phyloP scores from a whole-genome alignment of 2,797 vertebrate species.

The Melopsittacus undulatus region DNA sequence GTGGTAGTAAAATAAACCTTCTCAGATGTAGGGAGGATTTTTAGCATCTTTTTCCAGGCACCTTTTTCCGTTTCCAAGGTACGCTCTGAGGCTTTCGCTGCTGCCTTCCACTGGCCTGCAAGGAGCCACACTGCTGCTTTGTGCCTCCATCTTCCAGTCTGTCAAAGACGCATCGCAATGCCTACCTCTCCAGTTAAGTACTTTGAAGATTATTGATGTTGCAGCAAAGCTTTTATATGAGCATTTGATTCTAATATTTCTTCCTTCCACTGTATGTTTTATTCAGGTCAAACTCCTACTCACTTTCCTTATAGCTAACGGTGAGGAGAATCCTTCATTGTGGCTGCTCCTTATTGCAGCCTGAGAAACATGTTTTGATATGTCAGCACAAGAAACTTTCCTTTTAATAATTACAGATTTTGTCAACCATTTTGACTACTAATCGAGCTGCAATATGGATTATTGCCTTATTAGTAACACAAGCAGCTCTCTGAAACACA shows the following conservation, averaged over 20 bases:
- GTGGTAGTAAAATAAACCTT: neutral
- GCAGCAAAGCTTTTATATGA: constrained; percentile 53
- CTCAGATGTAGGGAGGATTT: neutral
- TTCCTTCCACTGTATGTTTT: constrained; percentile 46
- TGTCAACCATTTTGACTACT: constrained; percentile 49
- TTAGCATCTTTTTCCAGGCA: neutral
- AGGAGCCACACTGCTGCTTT: neutral
- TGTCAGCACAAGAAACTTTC: constrained; percentile 37
- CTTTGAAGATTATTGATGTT: constrained; percentile 66
- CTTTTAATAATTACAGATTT: constrained; percentile 44
- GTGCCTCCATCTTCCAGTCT: constrained; percentile 12
- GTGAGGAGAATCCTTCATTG: constrained; percentile 9
- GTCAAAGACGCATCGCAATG: neutral
- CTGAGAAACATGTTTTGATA: constrained; percentile 30
- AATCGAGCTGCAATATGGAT: constrained; percentile 45
- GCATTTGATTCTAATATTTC: constrained; percentile 61
- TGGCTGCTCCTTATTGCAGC: neutral
- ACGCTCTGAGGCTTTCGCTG: neutral
- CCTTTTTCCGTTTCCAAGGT: neutral
- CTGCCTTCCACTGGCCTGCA: neutral
- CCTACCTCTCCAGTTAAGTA: constrained; percentile 26
- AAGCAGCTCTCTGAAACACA: constrained; percentile 22
- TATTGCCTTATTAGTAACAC: constrained; percentile 44
- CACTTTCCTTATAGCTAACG: neutral
- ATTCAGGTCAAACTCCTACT: constrained; percentile 38